Conservation (phyloP, 2,797 vertebrate genomes). For the Acanthiza pusilla region DNA sequence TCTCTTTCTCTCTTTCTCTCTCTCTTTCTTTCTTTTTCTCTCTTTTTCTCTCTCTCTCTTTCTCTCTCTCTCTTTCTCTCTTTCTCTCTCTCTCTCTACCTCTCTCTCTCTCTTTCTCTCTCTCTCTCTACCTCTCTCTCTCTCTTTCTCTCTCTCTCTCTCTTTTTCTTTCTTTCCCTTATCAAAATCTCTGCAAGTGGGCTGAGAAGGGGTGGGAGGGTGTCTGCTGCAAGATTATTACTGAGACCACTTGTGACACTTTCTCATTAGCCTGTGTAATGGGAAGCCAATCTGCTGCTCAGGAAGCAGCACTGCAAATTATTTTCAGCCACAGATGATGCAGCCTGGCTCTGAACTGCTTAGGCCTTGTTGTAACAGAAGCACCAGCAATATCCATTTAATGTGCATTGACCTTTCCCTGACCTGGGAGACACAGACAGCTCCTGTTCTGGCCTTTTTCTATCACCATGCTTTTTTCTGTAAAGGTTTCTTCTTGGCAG, state of each 20-base stretch:
- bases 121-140: rapidly evolving
- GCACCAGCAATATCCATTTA: slow-evolving; percentile 34
- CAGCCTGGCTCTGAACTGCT: slow-evolving; percentile 47
- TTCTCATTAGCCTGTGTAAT: slow-evolving; percentile 57
- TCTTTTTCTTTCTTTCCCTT: rapidly evolving
- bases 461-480: background rate
- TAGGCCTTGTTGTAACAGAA: slow-evolving; percentile 17
- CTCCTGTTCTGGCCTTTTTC: background rate
- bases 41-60: no score
- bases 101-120: no score
- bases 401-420: slow-evolving; percentile 27
- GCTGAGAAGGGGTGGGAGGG: background rate
- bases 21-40: no score
- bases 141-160: rapidly evolving
- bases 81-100: rapidly evolving
- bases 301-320: slow-evolving; percentile 13
- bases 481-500: background rate
- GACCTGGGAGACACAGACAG: slow-evolving; percentile 3
- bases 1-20: no score
- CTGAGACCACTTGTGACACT: slow-evolving; percentile 18
- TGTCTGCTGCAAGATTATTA: background rate
- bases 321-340: slow-evolving; percentile 49
- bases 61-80: no score
- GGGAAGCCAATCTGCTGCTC: slow-evolving; percentile 45
- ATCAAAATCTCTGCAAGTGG: background rate